Percentiles rank a stretch among this genome's conserved stretches.
These are phyloP conservation scores for Boloria euphrosyne DNA, from an alignment of 2,888 invertebrate genomes.

Conservation along the genomic window DNA sequence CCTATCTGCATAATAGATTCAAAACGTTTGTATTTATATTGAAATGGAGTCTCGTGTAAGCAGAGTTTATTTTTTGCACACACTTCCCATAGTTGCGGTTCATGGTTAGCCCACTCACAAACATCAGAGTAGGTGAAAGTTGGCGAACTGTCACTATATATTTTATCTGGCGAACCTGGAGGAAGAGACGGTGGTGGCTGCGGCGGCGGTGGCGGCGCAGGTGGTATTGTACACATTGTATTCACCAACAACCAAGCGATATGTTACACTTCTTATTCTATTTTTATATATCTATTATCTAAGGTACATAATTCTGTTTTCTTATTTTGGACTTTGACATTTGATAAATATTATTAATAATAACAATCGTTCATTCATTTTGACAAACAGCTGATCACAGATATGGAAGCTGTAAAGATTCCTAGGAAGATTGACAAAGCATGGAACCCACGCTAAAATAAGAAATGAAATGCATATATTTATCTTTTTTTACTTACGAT, in stretches of 20 bases:
- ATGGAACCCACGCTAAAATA: too few species aligned
- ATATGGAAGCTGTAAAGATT: background rate
- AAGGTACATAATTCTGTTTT: constrained; percentile 8
- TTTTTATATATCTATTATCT: constrained; percentile 17
- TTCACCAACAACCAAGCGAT: constrained; percentile 19
- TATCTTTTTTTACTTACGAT: too few species aligned
- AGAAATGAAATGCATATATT: too few species aligned
- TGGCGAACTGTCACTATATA: constrained; percentile 31
- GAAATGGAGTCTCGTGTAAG: constrained; percentile 71
- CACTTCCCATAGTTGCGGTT: constrained; percentile 81
- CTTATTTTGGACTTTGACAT: constrained; percentile 3
- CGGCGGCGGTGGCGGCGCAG: constrained; percentile 54
- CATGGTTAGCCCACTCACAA: constrained; percentile 82
- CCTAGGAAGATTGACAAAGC: too few species aligned
- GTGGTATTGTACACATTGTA: constrained; percentile 67
- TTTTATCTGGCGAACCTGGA: constrained; percentile 27
- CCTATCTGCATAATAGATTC: constrained; percentile 78
- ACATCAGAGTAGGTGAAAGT: constrained; percentile 52
- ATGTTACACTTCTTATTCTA: constrained; percentile 19
- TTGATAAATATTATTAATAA: constrained; percentile 2
- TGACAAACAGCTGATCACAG: constrained; percentile 22
- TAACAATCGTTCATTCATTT: constrained; percentile 20
- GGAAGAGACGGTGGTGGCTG: constrained; percentile 47
- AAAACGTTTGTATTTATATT: constrained; percentile 68
- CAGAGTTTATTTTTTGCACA: constrained; percentile 82